phyloP scores from a whole-genome alignment of 2,797 vertebrate species.

The Morus bassanus region DNA sequence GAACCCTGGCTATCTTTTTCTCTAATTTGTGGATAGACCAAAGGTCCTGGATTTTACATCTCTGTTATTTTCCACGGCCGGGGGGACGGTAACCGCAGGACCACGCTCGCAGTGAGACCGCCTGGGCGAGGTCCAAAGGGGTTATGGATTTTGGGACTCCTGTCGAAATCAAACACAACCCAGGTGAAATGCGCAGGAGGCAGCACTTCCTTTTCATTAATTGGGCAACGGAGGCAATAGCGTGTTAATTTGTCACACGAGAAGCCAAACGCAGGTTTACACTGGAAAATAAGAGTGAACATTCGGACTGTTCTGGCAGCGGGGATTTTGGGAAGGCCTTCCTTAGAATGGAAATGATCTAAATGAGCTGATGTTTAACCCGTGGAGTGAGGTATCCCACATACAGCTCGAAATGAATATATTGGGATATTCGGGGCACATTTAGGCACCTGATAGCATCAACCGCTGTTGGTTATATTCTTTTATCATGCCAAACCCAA shows the following conservation, averaged over 20 bases:
- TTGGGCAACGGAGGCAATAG: neutral
- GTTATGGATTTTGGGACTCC: neutral
- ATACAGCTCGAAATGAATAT: rapidly evolving
- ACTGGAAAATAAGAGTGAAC: neutral
- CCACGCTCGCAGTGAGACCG: rapidly evolving
- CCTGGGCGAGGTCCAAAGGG: neutral
- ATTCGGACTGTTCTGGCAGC: neutral
- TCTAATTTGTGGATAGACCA: neutral
- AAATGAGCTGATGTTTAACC: neutral
- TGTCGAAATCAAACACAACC: neutral
- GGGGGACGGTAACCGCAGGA: rapidly evolving
- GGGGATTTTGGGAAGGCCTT: neutral
- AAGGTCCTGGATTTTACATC: neutral
- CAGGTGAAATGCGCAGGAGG: rapidly evolving
- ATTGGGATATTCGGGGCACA: rapidly evolving
- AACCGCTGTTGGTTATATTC: no score
- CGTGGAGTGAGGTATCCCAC: rapidly evolving
- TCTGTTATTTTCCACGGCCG: rapidly evolving
- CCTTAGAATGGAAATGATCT: neutral
- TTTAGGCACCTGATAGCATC: neutral
- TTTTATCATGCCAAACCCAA: neutral
- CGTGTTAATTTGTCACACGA: rapidly evolving
- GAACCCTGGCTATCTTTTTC: neutral
- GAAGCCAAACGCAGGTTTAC: neutral
- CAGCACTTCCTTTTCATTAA: neutral